Percentiles rank a stretch among this genome's conserved stretches.
phyloP scores from a whole-genome alignment of 2,888 invertebrate genomes.

The Amphipyra tragopoginis region DNA sequence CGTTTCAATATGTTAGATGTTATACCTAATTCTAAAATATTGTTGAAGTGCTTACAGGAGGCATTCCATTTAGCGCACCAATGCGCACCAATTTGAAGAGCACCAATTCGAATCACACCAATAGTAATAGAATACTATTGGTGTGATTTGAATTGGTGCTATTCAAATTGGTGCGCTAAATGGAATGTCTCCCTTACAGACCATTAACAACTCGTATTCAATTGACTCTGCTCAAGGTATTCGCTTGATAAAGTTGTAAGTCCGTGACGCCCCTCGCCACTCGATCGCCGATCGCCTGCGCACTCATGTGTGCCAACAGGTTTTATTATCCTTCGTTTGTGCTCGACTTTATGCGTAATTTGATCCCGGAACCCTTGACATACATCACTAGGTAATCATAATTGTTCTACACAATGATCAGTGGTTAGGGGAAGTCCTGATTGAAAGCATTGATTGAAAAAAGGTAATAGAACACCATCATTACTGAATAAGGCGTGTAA shows the following conservation, averaged over 20 bases:
- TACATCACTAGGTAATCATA: slow-evolving; percentile 24
- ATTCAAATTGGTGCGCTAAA: no score
- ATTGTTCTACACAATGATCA: slow-evolving; percentile 6
- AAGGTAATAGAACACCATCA: neutral
- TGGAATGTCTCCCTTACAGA: no score
- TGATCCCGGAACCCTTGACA: slow-evolving; percentile 38
- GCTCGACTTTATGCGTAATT: slow-evolving; percentile 32
- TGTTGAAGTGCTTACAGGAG: no score
- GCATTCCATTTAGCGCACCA: no score
- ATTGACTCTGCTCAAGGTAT: neutral
- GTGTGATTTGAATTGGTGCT: no score
- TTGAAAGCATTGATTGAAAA: neutral
- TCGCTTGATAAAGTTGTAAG: slow-evolving; percentile 39
- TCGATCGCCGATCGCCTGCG: slow-evolving; percentile 49
- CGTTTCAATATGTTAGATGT: no score
- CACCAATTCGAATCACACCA: no score
- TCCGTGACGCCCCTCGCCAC: slow-evolving; percentile 65
- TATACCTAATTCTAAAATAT: no score
- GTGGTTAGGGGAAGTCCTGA: slow-evolving; percentile 1
- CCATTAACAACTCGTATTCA: neutral
- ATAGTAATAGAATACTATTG: no score
- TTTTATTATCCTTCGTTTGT: slow-evolving; percentile 54
- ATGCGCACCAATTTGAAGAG: no score
- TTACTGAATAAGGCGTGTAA: neutral
- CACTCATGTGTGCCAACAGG: slow-evolving; percentile 64